Percentiles rank a stretch among this genome's conserved stretches.
phyloP scores from a whole-genome alignment of 2,113 vertebrate species.

The Scalopus aquaticus region DNA sequence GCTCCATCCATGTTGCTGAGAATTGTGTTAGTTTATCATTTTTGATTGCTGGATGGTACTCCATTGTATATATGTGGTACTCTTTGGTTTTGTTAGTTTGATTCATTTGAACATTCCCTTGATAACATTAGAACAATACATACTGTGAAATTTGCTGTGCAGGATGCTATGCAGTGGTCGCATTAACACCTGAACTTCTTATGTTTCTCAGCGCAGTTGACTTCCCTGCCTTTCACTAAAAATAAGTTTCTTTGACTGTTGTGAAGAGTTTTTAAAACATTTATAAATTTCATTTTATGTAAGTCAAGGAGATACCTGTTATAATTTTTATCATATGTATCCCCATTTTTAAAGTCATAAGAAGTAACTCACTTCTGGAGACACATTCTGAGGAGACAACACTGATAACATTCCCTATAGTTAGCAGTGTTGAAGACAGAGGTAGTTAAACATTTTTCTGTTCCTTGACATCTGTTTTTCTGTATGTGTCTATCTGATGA shows the following conservation, averaged over 20 bases:
- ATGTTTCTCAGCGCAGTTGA: not conserved
- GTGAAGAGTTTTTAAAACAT: not conserved
- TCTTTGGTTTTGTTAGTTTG: not conserved
- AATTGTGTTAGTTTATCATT: too few relatives aligned
- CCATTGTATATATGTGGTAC: too few relatives aligned
- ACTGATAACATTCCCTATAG: not conserved
- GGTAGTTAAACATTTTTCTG: slow-evolving; percentile 31
- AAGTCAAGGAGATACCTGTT: slow-evolving; percentile 8
- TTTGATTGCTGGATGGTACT: too few relatives aligned
- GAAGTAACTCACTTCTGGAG: slow-evolving; percentile 17
- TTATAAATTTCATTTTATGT: not conserved
- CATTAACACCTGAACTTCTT: slow-evolving; percentile 8
- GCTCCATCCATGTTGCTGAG: too few relatives aligned
- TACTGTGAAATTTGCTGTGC: not conserved
- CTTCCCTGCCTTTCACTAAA: not conserved
- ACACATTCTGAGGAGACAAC: slow-evolving; percentile 16
- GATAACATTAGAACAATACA: not conserved
- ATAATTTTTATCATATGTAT: not conserved
- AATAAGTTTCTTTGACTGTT: not conserved
- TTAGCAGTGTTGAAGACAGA: slow-evolving; percentile 20
- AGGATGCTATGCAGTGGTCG: not conserved
- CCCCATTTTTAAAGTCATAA: slow-evolving; percentile 32
- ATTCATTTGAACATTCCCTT: slow-evolving; percentile 14
- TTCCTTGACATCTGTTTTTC: slow-evolving; percentile 60
- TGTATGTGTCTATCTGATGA: slow-evolving; percentile 42